Base-by-base conservation (phyloP, 1,140 invertebrate genomes). In the Drosophila ohnishii region DNA sequence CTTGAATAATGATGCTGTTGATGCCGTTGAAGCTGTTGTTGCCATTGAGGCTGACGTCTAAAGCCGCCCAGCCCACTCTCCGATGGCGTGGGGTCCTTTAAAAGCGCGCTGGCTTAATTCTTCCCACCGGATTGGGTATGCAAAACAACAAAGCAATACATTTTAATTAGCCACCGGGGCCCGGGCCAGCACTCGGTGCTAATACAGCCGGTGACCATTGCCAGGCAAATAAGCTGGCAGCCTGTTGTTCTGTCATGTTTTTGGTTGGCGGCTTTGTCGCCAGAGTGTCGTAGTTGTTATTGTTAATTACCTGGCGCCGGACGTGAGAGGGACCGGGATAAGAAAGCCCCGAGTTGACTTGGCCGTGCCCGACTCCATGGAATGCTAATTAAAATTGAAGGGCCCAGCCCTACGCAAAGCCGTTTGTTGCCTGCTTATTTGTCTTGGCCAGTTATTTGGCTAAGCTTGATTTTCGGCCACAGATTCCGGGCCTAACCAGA, bases 1-100 rank as follows among this genome's bases (percentile, higher is more conserved):
- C 65, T 83, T 87, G 83, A 87, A 78, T 80, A 88, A 88, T 83
- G 84, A 85, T 78, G 66, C 25, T 71, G 48, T 39, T 57, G 44
- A 53, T 62, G 56, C 50, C 45, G 51, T 51, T 48, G 60, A 42
- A 40, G 55, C 16, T 39, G 35, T 39, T 66, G 56, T 51, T 35
- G 53, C 44, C 32, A 60, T 56, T 32, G 56, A 25, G 50, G 70
- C 47, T 53, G 53, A 57, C 28, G 2, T 35, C 50, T 42, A 28
- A 34, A 22, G 14, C 11, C n/a, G 14, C 48, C 40, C 34, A 19
- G 28, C n/a, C 30, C 32, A 7, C 32, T 22, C 32, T 5, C 11
- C 16, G 8, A n/a, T 30, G 14, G 10, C 16, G 5, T 16, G 25
- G 7, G 28, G 4, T 16, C 40, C 58, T 48, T 80, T 77, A 60